Base-by-base conservation (phyloP, 2,888 invertebrate species). In the Chironomus tentans region DNA sequence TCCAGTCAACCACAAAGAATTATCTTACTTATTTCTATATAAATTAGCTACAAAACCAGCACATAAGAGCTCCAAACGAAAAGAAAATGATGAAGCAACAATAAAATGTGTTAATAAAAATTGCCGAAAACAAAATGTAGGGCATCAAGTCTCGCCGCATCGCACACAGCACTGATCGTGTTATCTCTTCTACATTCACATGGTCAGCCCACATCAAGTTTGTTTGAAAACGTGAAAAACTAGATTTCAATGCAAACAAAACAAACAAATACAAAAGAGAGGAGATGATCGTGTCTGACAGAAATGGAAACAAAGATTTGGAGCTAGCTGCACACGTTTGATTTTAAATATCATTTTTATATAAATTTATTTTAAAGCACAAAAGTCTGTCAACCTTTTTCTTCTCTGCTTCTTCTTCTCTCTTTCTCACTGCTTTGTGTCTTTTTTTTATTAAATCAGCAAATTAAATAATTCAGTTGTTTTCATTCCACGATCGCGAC, bases 361-460 rank as follows among this genome's bases (percentile, higher is more conserved):
- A 38, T 38, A 38, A 38, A 38, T 38, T 38, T 38, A 38, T 38
- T 38, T 38, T 38, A 38, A 28, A 28, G 28, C 28, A 28, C 28
- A 28, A 28, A 4, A 38, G 38, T 38, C 38, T 38, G 38, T 38
- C 38, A 38, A 38, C 38, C 38, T 38, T 38, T 38, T 38, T n/a
- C n/a, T 6, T 28, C 22, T 24, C 22, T 28, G 28, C 28, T 28
- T 28, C 28, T 38, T 38, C 10, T 38, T 38, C 10, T 38, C 38
- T 38, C 10, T 38, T 38, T 38, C 38, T 38, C 38, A 38, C 38
- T 38, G 38, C 56, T 65, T 24, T 65, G 22, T 65, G 62, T 18
- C 61, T 21, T 48, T 72, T 72, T 61, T 61, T 61, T 72, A n/a
- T n/a, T n/a, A 72, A 72, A 72, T 72, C 72, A 72, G 72, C 72